These are phyloP conservation scores for Himalopsyche phryganea DNA, from an alignment of 1,140 invertebrate species.

Conservation along the genomic window DNA sequence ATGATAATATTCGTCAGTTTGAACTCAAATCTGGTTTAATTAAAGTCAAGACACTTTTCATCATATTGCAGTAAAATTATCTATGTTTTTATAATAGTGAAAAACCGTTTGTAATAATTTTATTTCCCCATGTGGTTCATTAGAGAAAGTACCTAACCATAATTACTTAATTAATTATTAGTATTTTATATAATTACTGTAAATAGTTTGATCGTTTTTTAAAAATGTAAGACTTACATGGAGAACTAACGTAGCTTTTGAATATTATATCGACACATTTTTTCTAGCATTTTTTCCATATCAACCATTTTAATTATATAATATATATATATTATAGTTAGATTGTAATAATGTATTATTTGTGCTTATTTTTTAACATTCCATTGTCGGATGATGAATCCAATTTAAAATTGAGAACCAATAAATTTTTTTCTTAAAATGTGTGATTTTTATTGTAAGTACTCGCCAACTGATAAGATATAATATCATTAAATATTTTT, in stretches of 20 bases:
- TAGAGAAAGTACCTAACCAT: too few relatives aligned
- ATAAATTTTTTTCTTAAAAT: conserved; percentile 30
- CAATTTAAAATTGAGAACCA: conserved; percentile 32
- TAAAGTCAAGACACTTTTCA: too few relatives aligned
- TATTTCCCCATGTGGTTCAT: too few relatives aligned
- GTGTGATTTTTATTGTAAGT: background rate
- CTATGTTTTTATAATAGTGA: too few relatives aligned
- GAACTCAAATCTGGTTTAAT: too few relatives aligned
- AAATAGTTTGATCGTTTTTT: background rate
- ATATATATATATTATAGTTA: background rate
- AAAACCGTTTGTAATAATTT: too few relatives aligned
- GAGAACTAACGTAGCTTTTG: conserved; percentile 27
- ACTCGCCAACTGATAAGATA: too few relatives aligned
- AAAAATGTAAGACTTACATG: background rate
- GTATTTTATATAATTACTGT: too few relatives aligned
- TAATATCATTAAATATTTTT: too few relatives aligned
- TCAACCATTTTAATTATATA: conserved; percentile 26
- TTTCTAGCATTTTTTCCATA: conserved; percentile 34
- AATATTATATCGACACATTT: conserved; percentile 31
- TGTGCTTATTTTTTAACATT: conserved; percentile 26
- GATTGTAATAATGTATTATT: conserved; percentile 19
- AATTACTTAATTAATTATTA: too few relatives aligned
- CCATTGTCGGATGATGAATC: conserved; percentile 21
- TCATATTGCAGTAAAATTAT: too few relatives aligned
- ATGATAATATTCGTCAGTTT: too few relatives aligned